These are phyloP conservation scores for Eupeodes corollae DNA, from an alignment of 1,140 invertebrate genomes.

Conservation along the genomic window DNA sequence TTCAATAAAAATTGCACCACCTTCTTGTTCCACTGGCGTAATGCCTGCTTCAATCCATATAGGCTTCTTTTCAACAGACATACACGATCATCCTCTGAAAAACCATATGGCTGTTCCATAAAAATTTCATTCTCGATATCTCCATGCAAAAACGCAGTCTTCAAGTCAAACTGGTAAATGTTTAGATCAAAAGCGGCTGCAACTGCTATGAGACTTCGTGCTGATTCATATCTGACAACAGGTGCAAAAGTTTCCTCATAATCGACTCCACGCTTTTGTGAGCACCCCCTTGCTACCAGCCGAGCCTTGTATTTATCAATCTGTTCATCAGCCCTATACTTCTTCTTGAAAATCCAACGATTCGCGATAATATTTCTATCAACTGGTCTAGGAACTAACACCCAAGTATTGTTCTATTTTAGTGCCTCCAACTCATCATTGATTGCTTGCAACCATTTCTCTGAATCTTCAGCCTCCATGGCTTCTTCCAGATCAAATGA, in stretches of 20 bases:
- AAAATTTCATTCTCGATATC: slow-evolving; percentile 28
- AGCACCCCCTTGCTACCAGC: slow-evolving; percentile 34
- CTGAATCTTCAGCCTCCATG: too few relatives aligned
- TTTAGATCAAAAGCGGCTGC: too few relatives aligned
- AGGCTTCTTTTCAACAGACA: slow-evolving; percentile 30
- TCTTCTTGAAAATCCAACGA: too few relatives aligned
- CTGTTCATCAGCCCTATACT: too few relatives aligned
- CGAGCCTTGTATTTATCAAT: slow-evolving; percentile 38
- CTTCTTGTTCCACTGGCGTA: slow-evolving; percentile 31
- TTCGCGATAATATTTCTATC: too few relatives aligned
- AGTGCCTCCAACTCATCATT: too few relatives aligned
- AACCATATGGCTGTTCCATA: slow-evolving; percentile 31
- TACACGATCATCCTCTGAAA: slow-evolving; percentile 9
- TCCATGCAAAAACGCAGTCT: slow-evolving; percentile 32
- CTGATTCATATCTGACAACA: too few relatives aligned
- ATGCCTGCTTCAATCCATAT: slow-evolving; percentile 38
- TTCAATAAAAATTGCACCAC: slow-evolving; percentile 8
- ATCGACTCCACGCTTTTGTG: slow-evolving; percentile 27
- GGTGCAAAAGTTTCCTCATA: slow-evolving; percentile 30
- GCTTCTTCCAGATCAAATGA: too few relatives aligned
- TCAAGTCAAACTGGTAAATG: slow-evolving; percentile 25
- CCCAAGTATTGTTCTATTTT: too few relatives aligned
- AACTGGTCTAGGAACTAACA: too few relatives aligned
- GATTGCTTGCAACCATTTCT: too few relatives aligned
- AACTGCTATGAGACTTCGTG: too few relatives aligned